Conservation (phyloP, 2,113 vertebrate species). For the Sitta europaea region DNA sequence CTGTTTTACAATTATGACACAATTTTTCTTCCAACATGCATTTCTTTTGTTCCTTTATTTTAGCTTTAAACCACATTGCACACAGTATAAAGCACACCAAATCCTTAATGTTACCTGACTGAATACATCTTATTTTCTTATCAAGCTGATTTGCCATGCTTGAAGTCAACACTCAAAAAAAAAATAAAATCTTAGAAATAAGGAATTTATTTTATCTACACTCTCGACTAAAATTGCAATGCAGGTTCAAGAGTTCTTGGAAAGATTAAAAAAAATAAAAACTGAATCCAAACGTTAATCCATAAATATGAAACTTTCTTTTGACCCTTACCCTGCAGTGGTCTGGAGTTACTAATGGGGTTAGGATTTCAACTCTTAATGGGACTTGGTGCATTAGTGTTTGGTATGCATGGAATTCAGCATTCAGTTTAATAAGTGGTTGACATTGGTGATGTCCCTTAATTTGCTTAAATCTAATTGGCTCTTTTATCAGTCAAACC, state of each 20-base stretch:
- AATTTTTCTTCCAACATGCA: neutral
- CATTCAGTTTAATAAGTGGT: slow-evolving; percentile 79
- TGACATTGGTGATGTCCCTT: slow-evolving; percentile 86
- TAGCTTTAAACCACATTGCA: neutral
- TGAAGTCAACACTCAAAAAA: neutral
- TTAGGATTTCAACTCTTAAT: slow-evolving; percentile 79
- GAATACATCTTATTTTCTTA: neutral
- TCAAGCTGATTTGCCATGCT: neutral
- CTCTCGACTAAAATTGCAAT: slow-evolving; percentile 49
- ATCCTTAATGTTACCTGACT: neutral
- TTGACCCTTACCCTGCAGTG: slow-evolving; percentile 64
- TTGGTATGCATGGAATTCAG: slow-evolving; percentile 78
- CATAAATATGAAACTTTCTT: slow-evolving; percentile 79
- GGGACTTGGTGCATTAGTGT: slow-evolving; percentile 74
- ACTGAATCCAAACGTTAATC: slow-evolving; percentile 73
- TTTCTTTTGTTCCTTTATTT: neutral
- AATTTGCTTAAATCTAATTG: slow-evolving; percentile 88
- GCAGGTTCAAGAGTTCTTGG: slow-evolving; percentile 72
- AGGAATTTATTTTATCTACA: slow-evolving; percentile 51
- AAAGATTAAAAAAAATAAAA: slow-evolving; percentile 72
- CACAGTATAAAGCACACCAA: neutral
- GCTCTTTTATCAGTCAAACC: slow-evolving; percentile 87
- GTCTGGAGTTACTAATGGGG: slow-evolving; percentile 77
- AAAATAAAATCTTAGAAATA: slow-evolving; percentile 1
- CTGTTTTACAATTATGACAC: neutral